Evolutionary conservation across 2,797 vertebrate species (phyloP).

Genomic region (Rhabdomys pumilio): DNA sequence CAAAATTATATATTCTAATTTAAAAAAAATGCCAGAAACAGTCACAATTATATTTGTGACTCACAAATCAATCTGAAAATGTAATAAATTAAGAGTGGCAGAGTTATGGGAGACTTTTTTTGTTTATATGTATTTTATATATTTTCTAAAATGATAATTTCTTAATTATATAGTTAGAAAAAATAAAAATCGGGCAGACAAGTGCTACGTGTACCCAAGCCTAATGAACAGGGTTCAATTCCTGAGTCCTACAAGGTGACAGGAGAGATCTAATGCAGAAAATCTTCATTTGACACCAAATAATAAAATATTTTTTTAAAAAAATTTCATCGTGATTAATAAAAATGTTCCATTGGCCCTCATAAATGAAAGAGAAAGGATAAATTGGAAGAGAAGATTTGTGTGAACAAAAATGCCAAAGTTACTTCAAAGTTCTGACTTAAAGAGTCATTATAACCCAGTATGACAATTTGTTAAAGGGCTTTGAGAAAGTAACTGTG

Average conservation of each 20-base stretch:
- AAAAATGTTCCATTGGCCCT: not conserved
- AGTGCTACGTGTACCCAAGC: too few relatives aligned
- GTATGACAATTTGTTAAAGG: not conserved
- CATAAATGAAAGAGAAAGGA: not conserved
- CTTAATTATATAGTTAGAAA: not conserved
- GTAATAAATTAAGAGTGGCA: not conserved
- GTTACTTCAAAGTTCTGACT: constrained; percentile 24
- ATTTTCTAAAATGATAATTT: constrained; percentile 14
- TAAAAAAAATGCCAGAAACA: not conserved
- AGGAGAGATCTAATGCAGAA: not conserved
- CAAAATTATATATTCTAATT: constrained; percentile 1
- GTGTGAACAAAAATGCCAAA: not conserved
- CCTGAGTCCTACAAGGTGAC: not conserved
- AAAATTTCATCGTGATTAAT: constrained; percentile 15
- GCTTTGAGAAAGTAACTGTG: not conserved
- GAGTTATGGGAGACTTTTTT: not conserved
- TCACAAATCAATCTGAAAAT: constrained; percentile 49
- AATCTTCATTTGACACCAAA: not conserved
- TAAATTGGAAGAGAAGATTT: not conserved
- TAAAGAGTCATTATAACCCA: not conserved
- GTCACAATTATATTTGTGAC: not conserved
- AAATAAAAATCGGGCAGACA: not conserved
- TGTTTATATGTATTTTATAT: not conserved
- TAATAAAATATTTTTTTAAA: not conserved
- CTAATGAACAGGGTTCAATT: not conserved